Percentiles rank a stretch among this genome's conserved stretches.
Evolutionary conservation across 1,140 invertebrate genomes (phyloP).

Genomic region (Augochlora pura): DNA sequence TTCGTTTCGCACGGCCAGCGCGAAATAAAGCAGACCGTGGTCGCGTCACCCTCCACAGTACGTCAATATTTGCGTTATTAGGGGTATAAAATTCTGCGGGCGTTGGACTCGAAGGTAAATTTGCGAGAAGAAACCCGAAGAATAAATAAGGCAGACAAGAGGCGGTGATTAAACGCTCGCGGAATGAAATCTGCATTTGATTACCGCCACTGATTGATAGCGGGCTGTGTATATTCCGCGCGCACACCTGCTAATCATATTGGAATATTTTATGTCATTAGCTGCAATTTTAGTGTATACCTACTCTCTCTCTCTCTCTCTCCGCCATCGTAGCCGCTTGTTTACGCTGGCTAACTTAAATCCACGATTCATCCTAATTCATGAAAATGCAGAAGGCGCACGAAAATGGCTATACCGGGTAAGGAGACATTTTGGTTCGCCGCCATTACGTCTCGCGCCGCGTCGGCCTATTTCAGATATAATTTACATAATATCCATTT

Average conservation of each 20-base stretch:
- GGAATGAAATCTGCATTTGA: conserved; percentile 30
- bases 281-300: conserved; percentile 27
- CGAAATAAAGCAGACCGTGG: neutral
- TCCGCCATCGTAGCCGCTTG: neutral
- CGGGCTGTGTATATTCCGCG: neutral
- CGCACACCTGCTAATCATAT: conserved; percentile 26
- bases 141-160: conserved; percentile 36
- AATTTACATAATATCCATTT: neutral
- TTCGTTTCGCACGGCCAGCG: neutral
- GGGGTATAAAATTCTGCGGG: conserved; percentile 15
- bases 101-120: neutral
- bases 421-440: neutral
- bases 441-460: too few species aligned
- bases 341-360: conserved; percentile 34
- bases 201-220: conserved; percentile 23
- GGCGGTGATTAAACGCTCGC: conserved; percentile 30
- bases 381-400: conserved; percentile 34
- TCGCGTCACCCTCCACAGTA: neutral
- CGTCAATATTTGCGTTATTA: conserved; percentile 33
- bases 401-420: conserved; percentile 8
- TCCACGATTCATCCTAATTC: conserved; percentile 13
- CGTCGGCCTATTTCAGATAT: neutral
- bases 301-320: neutral
- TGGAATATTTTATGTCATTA: conserved; percentile 49
- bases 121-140: conserved; percentile 3